Evolutionary conservation across 1,140 invertebrate genomes (phyloP), one percentile per base, ranked within the genome.

Genomic region (Drosophila pallidifrons): DNA sequence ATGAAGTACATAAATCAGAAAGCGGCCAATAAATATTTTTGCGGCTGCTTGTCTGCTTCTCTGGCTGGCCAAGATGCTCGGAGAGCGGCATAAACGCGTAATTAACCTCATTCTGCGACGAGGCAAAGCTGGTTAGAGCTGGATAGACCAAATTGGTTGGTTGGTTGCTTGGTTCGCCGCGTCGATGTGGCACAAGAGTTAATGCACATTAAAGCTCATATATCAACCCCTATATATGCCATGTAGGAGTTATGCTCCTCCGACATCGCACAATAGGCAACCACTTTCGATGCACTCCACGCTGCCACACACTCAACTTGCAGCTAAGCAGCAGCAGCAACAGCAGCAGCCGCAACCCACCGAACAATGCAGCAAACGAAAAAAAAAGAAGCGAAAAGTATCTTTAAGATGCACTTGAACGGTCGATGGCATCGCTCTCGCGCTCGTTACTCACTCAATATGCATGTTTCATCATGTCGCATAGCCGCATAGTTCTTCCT

Each of bases 401-500:
- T 89, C 85, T 88, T 89, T 81, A 89, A 89, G 85, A 89, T 88
- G 85, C 85, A 88, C 85, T 88, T 81, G 70, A 89, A 30, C 85
- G 85, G 86, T 88, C 85, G 77, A 72, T 86, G 79, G 63, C 82
- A 58, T 66, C 30, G 30, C 30, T 32, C 66, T 65, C 64, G 64
- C 65, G 47, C 55, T 79, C 82, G 82, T 82, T 85, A 87, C 72
- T 70, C 66, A 71, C 72, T 66, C 76, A 51, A 78, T 75, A 58
- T 72, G 54, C 67, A 47, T 74, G 57, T 55, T 69, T 69, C 46
- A 70, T 16, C 45, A 51, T 64, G 55, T 55, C 38, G 49, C 51
- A 28, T 57, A 57, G 11, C 32, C 8, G 25, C 49, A 16, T 16
- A 46, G 13, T 46, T 46, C 13, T 3, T 41, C 35, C 35, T 15